Conservation (phyloP, 1,140 invertebrate genomes). For the Habropoda laboriosa region DNA sequence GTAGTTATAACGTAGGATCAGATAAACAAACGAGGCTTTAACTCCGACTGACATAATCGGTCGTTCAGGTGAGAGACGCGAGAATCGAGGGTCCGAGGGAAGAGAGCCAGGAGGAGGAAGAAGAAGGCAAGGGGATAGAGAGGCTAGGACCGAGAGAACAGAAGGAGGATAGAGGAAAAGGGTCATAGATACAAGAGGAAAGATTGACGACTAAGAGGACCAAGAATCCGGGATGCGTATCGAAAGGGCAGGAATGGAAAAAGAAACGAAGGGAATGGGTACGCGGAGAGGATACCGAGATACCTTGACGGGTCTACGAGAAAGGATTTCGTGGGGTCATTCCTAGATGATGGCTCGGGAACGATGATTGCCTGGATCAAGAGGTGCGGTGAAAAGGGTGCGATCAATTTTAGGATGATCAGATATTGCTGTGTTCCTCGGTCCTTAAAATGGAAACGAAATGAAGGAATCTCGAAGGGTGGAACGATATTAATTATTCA, state of each 20-base stretch:
- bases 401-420: conserved; percentile 39
- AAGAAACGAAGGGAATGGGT: not conserved
- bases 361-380: conserved; percentile 62
- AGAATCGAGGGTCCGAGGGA: not conserved
- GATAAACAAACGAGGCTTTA: conserved; percentile 76
- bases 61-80: conserved; percentile 62
- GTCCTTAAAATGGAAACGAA: not conserved
- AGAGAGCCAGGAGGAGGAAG: not conserved
- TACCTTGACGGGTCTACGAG: not conserved
- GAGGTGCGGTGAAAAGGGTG: conserved; percentile 36
- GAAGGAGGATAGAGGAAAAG: not conserved
- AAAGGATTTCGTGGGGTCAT: conserved; percentile 36
- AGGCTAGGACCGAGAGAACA: not conserved
- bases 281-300: not conserved
- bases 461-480: conserved; percentile 11
- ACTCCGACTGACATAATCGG: conserved; percentile 76
- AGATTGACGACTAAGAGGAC: conserved; percentile 3
- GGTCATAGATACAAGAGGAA: not conserved
- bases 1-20: conserved; percentile 76
- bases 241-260: conserved; percentile 34
- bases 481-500: conserved; percentile 43
- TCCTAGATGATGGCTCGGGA: conserved; percentile 25
- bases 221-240: not conserved
- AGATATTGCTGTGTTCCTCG: conserved; percentile 41
- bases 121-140: too few species aligned